Percentiles rank a stretch among this genome's conserved stretches.
These are phyloP conservation scores for Notoglanidium macrostoma DNA, from an alignment of 2,797 vertebrate species.

Conservation along the genomic window DNA sequence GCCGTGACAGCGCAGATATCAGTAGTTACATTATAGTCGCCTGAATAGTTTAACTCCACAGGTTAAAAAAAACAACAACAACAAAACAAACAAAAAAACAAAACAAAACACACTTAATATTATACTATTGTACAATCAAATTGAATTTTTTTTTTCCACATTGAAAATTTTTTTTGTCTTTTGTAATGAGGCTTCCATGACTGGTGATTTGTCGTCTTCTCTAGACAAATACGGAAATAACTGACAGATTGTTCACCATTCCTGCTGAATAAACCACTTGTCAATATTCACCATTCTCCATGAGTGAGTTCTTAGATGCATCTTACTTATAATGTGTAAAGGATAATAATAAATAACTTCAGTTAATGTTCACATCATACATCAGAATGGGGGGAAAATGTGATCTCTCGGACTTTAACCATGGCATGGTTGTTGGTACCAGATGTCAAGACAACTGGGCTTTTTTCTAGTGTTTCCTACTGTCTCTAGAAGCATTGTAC, in stretches of 20 bases:
- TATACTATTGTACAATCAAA: constrained; percentile 4
- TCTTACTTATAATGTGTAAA: neutral
- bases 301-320: neutral
- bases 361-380: too few relatives aligned
- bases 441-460: neutral
- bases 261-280: constrained; percentile 83
- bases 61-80: neutral
- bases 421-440: too few relatives aligned
- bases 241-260: constrained; percentile 82
- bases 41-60: neutral
- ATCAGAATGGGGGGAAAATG: too few relatives aligned
- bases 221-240: constrained; percentile 70
- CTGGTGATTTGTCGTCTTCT: constrained; percentile 76
- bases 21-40: neutral
- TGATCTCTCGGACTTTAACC: too few relatives aligned
- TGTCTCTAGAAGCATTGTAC: neutral
- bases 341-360: neutral
- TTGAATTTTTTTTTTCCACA: neutral
- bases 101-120: neutral
- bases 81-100: neutral
- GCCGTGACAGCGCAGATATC: neutral
- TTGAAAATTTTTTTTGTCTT: neutral
- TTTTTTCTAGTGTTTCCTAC: neutral
- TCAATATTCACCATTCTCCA: neutral
- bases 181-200: constrained; percentile 48